Conservation (phyloP, 2,113 vertebrate species). For the Mus musculus region GRCm39 chr1:140480001-140480500, state of each 20-base stretch:
- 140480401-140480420: conserved; percentile 48
- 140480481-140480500: conserved; percentile 55
- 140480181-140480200: conserved; percentile 8
- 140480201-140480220: not conserved
- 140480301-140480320: not conserved
- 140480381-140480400: conserved; percentile 38
- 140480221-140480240: not conserved
- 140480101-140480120: not conserved
- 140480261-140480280: not conserved
- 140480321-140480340: conserved; percentile 32
- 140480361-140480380: not conserved
- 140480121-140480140: not conserved
- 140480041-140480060: not conserved
- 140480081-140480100: not conserved
- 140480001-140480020: not conserved
- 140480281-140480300: not conserved
- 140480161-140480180: not conserved
- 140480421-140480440: not conserved
- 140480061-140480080: not conserved
- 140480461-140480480: conserved; percentile 59
- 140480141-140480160: not conserved
- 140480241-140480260: not conserved
- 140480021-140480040: not conserved
- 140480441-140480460: conserved; percentile 40
- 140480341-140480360: not conserved